A percentile compares a stretch with the other conserved stretches of the same genome.
Conservation (phyloP, 1,140 invertebrate genomes). For the Drosophila nikananu region DNA sequence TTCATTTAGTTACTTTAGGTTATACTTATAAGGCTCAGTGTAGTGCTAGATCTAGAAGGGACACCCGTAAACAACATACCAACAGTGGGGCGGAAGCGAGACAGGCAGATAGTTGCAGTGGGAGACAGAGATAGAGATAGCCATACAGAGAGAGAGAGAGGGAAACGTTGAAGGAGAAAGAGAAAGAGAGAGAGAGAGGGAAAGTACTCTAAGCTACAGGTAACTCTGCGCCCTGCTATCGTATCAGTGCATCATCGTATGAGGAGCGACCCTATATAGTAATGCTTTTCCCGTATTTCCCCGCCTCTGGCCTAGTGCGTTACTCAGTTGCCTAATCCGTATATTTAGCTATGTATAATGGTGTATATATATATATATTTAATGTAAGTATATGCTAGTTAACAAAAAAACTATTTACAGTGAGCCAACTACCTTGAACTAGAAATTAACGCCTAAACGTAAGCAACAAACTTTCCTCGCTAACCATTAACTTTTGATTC, state of each 20-base stretch:
- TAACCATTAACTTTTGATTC: conserved; percentile 49
- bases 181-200: not conserved
- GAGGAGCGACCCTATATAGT: conserved; percentile 24
- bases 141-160: not conserved
- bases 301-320: conserved; percentile 32
- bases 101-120: conserved; percentile 13
- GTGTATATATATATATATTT: conserved; percentile 17
- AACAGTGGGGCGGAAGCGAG: conserved; percentile 27
- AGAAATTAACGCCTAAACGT: conserved; percentile 52
- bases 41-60: conserved; percentile 52
- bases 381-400: conserved; percentile 8
- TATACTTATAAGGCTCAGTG: conserved; percentile 77
- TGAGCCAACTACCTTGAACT: conserved; percentile 45
- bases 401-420: conserved; percentile 38
- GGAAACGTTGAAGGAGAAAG: no score
- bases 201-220: conserved; percentile 27
- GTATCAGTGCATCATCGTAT: conserved; percentile 38
- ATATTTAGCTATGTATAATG: conserved; percentile 19
- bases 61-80: conserved; percentile 3
- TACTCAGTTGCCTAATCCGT: conserved; percentile 35
- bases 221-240: conserved; percentile 28
- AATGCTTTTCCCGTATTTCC: conserved; percentile 12
- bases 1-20: conserved; percentile 48
- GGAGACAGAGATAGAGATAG: not conserved
- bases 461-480: conserved; percentile 56